Conservation (phyloP, 2,113 vertebrate genomes). For the Campylorhamphus procurvoides region DNA sequence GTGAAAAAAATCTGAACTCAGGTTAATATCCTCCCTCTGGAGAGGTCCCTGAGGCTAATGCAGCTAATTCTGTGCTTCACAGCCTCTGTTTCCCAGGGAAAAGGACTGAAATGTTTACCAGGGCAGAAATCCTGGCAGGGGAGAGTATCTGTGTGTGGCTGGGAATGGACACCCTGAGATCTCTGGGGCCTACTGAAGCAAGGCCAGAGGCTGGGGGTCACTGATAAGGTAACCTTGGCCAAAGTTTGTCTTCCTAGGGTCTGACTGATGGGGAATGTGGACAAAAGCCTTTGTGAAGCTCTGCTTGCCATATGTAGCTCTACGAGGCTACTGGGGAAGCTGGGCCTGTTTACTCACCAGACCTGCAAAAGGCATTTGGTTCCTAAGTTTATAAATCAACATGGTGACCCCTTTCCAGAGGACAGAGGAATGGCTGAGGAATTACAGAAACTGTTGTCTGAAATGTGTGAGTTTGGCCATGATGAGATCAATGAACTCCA, state of each 20-base stretch:
- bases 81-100: neutral
- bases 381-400: conserved; percentile 34
- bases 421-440: neutral
- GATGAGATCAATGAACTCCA: neutral
- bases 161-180: conserved; percentile 19
- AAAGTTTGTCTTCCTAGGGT: conserved; percentile 25
- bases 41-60: neutral
- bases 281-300: conserved; percentile 53
- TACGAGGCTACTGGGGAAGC: neutral
- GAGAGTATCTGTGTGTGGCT: conserved; percentile 36
- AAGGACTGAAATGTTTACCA: neutral
- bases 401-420: neutral
- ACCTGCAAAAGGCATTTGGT: neutral
- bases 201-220: conserved; percentile 57
- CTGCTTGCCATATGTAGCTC: conserved; percentile 60
- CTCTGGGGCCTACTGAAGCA: conserved; percentile 28
- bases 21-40: neutral
- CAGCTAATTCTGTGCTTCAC: neutral
- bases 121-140: neutral
- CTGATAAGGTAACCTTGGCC: conserved; percentile 53
- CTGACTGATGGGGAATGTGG: conserved; percentile 5
- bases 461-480: neutral
- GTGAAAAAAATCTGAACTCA: neutral
- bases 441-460: neutral
- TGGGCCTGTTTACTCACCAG: neutral